Conservation (phyloP, 2,113 vertebrate species). For the Clarias macrocephalus region DNA sequence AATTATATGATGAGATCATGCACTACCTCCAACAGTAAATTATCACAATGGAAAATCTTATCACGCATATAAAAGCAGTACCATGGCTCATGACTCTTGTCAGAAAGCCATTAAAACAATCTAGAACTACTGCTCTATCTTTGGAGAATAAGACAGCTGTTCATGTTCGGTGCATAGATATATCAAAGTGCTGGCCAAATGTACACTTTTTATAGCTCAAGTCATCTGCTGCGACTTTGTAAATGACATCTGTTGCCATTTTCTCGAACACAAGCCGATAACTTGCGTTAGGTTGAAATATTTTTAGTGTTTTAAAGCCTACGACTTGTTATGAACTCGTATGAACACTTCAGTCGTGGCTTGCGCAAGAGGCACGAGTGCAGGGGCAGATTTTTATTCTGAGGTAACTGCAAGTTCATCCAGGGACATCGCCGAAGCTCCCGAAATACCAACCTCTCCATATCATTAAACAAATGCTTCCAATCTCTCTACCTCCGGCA, state of each 20-base stretch:
- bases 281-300: not conserved
- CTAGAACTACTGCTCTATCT: not conserved
- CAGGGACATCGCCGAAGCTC: not conserved
- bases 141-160: not conserved
- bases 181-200: conserved; percentile 6
- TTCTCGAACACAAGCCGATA: not conserved
- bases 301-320: not conserved
- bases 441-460: not conserved
- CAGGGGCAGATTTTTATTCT: not conserved
- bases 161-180: not conserved
- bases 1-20: not conserved
- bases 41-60: not conserved
- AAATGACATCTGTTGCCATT: not conserved
- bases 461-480: conserved; percentile 14
- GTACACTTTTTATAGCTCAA: not conserved
- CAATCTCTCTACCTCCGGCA: not conserved
- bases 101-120: not conserved
- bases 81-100: not conserved
- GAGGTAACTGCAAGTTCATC: not conserved
- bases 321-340: not conserved
- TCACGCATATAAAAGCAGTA: not conserved
- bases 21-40: not conserved
- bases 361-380: not conserved
- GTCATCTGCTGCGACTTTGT: not conserved
- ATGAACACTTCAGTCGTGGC: not conserved